phyloP scores from a whole-genome alignment of 2,113 vertebrate species.

The Neomonachus schauinslandi region DNA sequence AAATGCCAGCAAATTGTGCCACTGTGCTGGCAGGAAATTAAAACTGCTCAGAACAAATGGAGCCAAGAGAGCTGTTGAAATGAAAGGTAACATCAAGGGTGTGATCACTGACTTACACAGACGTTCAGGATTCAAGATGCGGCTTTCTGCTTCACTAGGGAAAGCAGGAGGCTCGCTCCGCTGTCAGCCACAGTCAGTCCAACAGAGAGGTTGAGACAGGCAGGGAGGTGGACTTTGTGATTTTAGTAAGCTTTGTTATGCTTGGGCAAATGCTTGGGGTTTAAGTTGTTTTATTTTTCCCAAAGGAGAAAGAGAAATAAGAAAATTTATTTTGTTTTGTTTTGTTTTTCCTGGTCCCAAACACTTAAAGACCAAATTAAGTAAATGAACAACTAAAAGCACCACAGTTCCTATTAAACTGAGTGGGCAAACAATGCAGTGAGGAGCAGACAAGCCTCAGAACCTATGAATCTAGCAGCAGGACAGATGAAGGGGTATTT shows the following conservation, averaged over 20 bases:
- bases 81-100: conserved; percentile 71
- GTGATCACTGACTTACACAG: conserved; percentile 48
- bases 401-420: neutral
- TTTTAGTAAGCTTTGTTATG: neutral
- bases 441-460: neutral
- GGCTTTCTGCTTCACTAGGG: conserved; percentile 2
- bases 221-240: neutral
- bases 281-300: neutral
- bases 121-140: neutral
- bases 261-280: neutral
- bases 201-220: neutral
- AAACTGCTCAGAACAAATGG: conserved; percentile 73
- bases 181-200: neutral
- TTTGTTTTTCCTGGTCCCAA: neutral
- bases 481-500: neutral
- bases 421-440: neutral
- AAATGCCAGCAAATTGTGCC: conserved; percentile 78
- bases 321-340: neutral
- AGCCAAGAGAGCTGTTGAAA: conserved; percentile 78
- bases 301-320: conserved; percentile 23
- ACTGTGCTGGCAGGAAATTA: conserved; percentile 77
- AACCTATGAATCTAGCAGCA: neutral
- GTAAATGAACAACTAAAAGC: neutral
- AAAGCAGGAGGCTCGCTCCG: neutral
- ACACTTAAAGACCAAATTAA: neutral